Percentiles rank a stretch among this genome's conserved stretches.
These are phyloP conservation scores for Sebastes oblongus DNA, from an alignment of 2,797 vertebrate genomes.

Conservation along the genomic window DNA sequence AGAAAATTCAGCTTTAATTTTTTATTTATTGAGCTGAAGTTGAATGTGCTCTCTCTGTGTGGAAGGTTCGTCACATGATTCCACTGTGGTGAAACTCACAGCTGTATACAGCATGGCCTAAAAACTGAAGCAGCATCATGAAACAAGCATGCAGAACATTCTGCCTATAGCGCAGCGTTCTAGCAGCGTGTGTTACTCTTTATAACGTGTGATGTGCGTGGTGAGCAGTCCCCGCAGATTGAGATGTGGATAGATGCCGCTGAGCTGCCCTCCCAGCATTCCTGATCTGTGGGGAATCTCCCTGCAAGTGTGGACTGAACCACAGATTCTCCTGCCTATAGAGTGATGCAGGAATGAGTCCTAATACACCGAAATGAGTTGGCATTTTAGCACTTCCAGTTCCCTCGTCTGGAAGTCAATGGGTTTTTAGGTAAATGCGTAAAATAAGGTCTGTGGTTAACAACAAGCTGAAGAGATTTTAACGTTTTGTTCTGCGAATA, in stretches of 20 bases:
- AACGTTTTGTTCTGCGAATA: no score
- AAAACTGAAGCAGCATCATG: neutral
- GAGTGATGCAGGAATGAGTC: no score
- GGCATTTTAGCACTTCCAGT: no score
- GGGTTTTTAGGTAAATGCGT: no score
- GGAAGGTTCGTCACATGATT: neutral
- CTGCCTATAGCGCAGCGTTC: neutral
- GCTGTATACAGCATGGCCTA: neutral
- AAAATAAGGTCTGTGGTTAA: no score
- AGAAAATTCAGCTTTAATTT: neutral
- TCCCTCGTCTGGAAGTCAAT: no score
- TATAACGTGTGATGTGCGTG: neutral
- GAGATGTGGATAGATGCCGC: neutral
- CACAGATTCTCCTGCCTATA: neutral
- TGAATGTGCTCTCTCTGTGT: neutral
- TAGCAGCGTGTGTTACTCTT: neutral
- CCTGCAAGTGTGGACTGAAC: neutral
- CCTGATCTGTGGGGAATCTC: constrained; percentile 9
- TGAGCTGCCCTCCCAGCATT: neutral
- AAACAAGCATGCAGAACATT: constrained; percentile 23
- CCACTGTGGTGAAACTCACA: neutral
- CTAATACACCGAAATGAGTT: no score
- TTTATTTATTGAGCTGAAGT: neutral
- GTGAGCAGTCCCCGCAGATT: neutral
- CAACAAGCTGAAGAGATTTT: no score